phyloP scores from a whole-genome alignment of 2,797 vertebrate genomes.

The Rhadinocentrus ornatus region DNA sequence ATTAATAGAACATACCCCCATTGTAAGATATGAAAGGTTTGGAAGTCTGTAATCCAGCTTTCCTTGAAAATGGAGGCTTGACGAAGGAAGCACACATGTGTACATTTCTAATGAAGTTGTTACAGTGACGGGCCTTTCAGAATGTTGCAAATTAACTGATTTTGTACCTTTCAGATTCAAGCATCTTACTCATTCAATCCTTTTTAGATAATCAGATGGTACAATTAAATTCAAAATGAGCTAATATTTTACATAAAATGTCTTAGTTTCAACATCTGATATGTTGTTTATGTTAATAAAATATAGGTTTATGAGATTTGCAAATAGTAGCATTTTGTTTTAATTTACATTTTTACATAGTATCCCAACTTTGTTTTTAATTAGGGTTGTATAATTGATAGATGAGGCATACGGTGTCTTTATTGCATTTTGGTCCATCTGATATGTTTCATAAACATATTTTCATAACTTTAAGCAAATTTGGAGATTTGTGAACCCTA shows the following conservation, averaged over 20 bases:
- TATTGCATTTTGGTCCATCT: not conserved
- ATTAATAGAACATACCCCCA: slow-evolving; percentile 12
- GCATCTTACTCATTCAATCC: slow-evolving; percentile 3
- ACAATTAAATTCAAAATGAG: no score
- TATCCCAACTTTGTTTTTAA: no score
- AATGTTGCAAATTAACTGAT: slow-evolving; percentile 13
- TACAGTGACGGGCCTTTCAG: slow-evolving; percentile 26
- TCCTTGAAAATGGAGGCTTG: slow-evolving; percentile 11
- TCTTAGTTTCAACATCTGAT: not conserved
- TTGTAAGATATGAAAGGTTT: slow-evolving; percentile 21
- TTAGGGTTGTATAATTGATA: not conserved
- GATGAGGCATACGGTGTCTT: not conserved
- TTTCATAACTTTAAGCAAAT: not conserved
- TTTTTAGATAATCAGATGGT: slow-evolving; percentile 6
- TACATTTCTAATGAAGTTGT: slow-evolving; percentile 18
- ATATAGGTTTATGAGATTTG: not conserved
- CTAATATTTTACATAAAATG: no score
- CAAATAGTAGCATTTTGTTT: not conserved
- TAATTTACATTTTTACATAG: no score
- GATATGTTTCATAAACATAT: not conserved
- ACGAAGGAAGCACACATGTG: not conserved
- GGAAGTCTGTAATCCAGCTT: slow-evolving; percentile 26
- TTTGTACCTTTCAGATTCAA: slow-evolving; percentile 8
- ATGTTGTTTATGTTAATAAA: not conserved
- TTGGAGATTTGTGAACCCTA: not conserved